Percentiles rank a stretch among this genome's conserved stretches.
Evolutionary conservation across 2,888 invertebrate species (phyloP).

Genomic region (Xylota segnis): DNA sequence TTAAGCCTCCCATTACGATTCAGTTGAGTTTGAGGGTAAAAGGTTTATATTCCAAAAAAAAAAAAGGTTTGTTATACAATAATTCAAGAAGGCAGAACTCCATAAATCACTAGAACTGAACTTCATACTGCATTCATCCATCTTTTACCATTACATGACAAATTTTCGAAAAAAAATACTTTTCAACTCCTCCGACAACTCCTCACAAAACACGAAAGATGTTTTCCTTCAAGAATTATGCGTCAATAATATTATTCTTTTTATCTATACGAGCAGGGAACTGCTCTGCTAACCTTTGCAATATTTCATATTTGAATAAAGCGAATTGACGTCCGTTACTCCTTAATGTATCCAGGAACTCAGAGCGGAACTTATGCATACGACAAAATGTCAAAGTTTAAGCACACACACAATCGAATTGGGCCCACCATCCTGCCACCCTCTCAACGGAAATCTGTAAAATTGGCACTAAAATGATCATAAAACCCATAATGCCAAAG

Average conservation of each 20-base stretch:
- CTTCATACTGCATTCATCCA: neutral
- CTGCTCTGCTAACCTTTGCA: constrained; percentile 16
- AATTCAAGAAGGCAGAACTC: neutral
- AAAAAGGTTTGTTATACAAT: no score
- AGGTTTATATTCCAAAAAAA: no score
- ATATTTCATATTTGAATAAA: constrained; percentile 35
- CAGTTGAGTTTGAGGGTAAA: no score
- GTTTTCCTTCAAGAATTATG: constrained; percentile 2
- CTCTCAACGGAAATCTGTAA: constrained; percentile 38
- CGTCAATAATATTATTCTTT: neutral
- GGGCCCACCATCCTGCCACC: no score
- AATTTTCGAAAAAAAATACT: neutral
- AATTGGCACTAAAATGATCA: constrained; percentile 65
- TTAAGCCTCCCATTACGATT: neutral
- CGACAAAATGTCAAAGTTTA: constrained; percentile 43
- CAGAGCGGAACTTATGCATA: constrained; percentile 17
- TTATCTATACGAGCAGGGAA: neutral
- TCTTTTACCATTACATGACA: neutral
- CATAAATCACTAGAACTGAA: neutral
- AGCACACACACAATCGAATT: constrained; percentile 22
- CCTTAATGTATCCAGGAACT: neutral
- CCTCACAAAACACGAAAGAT: neutral
- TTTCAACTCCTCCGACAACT: neutral
- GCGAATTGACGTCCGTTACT: constrained; percentile 7
- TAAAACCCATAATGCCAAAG: constrained; percentile 52